These are phyloP conservation scores for Phrynosoma blainvillii DNA, from an alignment of 2,113 vertebrate species.

Conservation along the genomic window DNA sequence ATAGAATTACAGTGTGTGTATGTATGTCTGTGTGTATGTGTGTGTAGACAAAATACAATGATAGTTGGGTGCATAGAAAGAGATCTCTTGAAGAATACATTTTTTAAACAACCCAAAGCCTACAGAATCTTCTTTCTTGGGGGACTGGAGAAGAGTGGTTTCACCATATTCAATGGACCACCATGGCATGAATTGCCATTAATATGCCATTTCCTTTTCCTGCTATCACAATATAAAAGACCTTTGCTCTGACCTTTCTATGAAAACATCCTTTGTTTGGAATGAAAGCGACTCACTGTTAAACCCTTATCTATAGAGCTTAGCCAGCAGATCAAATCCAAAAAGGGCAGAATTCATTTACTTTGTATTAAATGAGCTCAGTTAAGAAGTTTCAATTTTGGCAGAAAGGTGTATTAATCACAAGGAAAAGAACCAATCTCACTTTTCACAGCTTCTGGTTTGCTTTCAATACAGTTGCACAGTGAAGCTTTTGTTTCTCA, in stretches of 20 bases:
- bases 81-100: background rate
- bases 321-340: conserved; percentile 83
- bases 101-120: background rate
- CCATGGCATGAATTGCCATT: conserved; percentile 79
- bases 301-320: conserved; percentile 82
- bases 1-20: background rate
- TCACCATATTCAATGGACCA: conserved; percentile 75
- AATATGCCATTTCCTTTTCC: conserved; percentile 87
- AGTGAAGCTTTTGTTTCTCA: conserved; percentile 84
- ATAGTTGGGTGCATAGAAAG: conserved; percentile 55
- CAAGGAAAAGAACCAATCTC: conserved; percentile 83
- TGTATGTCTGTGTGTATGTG: no score
- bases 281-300: conserved; percentile 82
- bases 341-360: conserved; percentile 84
- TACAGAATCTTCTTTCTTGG: conserved; percentile 29
- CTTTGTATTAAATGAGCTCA: conserved; percentile 86
- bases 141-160: conserved; percentile 28
- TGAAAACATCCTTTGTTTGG: conserved; percentile 91
- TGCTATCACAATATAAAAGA: conserved; percentile 87
- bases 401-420: conserved; percentile 89
- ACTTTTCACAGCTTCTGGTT: conserved; percentile 86
- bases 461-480: conserved; percentile 83
- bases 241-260: conserved; percentile 82
- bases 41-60: conserved; percentile 22
- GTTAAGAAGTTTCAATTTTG: conserved; percentile 85